Conservation (phyloP, 2,888 invertebrate genomes). For the Auanema freiburgensis region DNA sequence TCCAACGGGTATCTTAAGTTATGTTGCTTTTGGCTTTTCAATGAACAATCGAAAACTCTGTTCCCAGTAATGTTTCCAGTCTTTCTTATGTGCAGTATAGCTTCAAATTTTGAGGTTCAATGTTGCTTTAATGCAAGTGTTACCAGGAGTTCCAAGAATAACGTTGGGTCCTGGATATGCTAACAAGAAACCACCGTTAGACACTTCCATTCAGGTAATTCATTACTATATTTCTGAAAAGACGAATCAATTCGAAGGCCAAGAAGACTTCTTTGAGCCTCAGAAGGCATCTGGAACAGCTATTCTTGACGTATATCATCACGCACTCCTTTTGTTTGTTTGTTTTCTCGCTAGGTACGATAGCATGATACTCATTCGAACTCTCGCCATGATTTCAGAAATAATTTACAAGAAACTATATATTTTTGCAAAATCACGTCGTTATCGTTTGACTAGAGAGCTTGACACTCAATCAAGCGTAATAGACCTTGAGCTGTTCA, state of each 20-base stretch:
- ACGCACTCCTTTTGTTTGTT: too few species aligned
- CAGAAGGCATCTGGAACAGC: slow-evolving; percentile 34
- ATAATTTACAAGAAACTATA: too few species aligned
- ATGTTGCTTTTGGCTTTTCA: slow-evolving; percentile 46
- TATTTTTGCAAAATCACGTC: too few species aligned
- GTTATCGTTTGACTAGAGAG: too few species aligned
- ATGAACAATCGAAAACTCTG: slow-evolving; percentile 36
- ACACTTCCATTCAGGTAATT: slow-evolving; percentile 31
- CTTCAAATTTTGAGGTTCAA: slow-evolving; percentile 37
- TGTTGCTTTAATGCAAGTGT: slow-evolving; percentile 38
- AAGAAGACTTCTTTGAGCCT: slow-evolving; percentile 32
- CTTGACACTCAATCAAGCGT: too few species aligned
- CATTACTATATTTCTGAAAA: neutral
- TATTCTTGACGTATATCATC: slow-evolving; percentile 28
- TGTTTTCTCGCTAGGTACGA: too few species aligned
- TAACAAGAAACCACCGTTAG: slow-evolving; percentile 31
- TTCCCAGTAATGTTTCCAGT: neutral
- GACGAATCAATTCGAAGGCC: too few species aligned
- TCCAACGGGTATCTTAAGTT: slow-evolving; percentile 39
- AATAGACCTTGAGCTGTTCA: too few species aligned
- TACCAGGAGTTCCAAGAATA: slow-evolving; percentile 43
- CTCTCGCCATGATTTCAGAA: too few species aligned
- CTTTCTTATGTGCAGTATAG: neutral
- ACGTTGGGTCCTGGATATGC: slow-evolving; percentile 42
- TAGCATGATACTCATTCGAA: too few species aligned